These are phyloP conservation scores for Hylomyscus alleni DNA, from an alignment of 2,797 vertebrate species.

Conservation along the genomic window DNA sequence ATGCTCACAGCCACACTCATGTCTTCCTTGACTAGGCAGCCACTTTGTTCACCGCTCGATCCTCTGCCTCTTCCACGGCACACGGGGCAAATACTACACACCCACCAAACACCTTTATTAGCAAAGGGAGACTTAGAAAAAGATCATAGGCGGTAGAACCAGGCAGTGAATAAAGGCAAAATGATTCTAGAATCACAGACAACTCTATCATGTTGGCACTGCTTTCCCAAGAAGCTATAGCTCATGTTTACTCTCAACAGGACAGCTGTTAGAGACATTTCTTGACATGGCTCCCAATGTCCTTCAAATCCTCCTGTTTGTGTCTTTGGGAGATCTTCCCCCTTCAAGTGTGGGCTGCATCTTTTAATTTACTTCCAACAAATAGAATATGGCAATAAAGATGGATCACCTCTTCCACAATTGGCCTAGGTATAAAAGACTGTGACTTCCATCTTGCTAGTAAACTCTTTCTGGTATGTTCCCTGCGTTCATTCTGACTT, in stretches of 20 bases:
- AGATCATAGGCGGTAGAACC: not conserved
- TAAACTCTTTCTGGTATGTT: not conserved
- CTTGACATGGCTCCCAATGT: not conserved
- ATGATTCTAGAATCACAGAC: not conserved
- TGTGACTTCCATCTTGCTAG: not conserved
- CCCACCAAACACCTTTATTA: not conserved
- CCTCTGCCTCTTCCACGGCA: not conserved
- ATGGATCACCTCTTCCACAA: not conserved
- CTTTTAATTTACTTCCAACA: not conserved
- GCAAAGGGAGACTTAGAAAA: not conserved
- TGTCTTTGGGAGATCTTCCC: not conserved
- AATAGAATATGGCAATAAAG: not conserved
- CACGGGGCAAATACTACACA: not conserved
- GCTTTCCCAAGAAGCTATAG: not conserved
- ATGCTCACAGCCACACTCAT: not conserved
- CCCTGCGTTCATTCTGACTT: not conserved
- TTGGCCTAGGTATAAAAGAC: not conserved
- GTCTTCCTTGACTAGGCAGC: not conserved
- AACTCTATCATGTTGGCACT: not conserved
- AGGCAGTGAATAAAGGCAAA: conserved; percentile 17
- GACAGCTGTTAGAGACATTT: not conserved
- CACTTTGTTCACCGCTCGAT: not conserved
- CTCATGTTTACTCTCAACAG: not conserved
- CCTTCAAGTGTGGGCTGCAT: not conserved
- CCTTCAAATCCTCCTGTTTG: not conserved